Base-by-base conservation (phyloP, 2,797 vertebrate genomes). In the Propithecus deckenii region DNA sequence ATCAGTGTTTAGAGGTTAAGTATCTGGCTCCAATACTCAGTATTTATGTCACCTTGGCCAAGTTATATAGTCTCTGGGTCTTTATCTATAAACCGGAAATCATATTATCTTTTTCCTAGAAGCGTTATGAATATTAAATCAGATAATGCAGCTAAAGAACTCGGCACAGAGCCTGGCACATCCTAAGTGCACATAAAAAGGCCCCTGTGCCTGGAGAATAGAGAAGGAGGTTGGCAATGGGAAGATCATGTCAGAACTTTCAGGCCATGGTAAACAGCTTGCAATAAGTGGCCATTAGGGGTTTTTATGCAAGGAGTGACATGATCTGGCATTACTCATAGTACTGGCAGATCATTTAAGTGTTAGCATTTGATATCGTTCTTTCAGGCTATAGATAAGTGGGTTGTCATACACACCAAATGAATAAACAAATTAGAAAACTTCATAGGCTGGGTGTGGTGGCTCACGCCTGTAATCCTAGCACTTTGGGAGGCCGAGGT, bases 61-160 rank as follows among this genome's bases (percentile, higher is more conserved):
- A 83, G 48, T 48, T 43, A 59, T 32, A 41, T 65, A 61, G 72
- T 72, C 81, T 90, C 35, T 85, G 79, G 41, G 32, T 76, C 67
- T 92, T 86, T 79, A 57, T 28, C 50, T 75, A 55, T 81, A 59
- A 84, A 86, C 43, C 63, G 32, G 48, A 52, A 61, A 48, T 78
- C 55, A 78, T 50, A 55, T 67, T 74, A 32, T 69, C 55, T 86
- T 55, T 89, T 97, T 69, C 46, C 80, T 57, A 48, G 30, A 13
- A 35, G 48, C 79, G 41, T 81, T 86, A 79, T 63, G 63, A 94
- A 89, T 90, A 81, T 91, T 83, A 83, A 96, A 59, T 52, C 48
- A 71, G 67, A 86, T 86, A 94, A 61, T 84, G 74, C 23, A 72
- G 86, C 71, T 86, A 75, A 91, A 83, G 75, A 89, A 61, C 48